Conservation (phyloP, 1,140 invertebrate genomes). For the Reticulitermes speratus region DNA sequence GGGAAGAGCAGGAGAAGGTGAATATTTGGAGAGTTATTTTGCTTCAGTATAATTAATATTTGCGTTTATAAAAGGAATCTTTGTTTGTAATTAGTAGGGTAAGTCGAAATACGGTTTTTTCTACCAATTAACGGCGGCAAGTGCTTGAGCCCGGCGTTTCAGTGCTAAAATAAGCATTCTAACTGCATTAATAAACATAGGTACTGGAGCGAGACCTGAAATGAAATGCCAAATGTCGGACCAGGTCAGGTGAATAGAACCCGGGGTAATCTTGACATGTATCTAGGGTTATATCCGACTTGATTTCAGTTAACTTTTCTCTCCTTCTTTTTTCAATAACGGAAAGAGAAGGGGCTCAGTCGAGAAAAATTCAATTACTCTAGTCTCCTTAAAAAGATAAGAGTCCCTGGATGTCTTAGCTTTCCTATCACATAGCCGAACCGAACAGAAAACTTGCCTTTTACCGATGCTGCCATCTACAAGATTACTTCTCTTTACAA, state of each 20-base stretch:
- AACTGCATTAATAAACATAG: neutral
- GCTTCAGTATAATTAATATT: too few relatives aligned
- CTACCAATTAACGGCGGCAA: too few relatives aligned
- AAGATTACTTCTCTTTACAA: conserved; percentile 6
- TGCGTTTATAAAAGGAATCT: too few relatives aligned
- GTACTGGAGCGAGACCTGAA: neutral
- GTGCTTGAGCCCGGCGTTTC: too few relatives aligned
- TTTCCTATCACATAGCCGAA: neutral
- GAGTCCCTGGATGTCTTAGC: neutral
- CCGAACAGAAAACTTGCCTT: conserved; percentile 18
- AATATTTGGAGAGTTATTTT: too few relatives aligned
- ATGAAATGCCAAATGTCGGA: neutral
- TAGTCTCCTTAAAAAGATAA: conserved; percentile 11
- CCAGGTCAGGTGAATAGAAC: conserved; percentile 5
- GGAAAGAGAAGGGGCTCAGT: neutral
- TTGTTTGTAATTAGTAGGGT: too few relatives aligned
- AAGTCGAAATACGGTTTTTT: too few relatives aligned
- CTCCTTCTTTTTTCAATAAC: neutral
- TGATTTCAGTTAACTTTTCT: neutral
- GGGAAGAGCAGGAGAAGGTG: too few relatives aligned
- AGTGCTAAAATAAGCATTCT: neutral
- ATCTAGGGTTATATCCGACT: neutral
- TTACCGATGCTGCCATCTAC: neutral
- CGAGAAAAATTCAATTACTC: conserved; percentile 14
- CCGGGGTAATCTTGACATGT: neutral